Base-by-base conservation (phyloP, 2,113 vertebrate species). In the Chloebia gouldiae region DNA sequence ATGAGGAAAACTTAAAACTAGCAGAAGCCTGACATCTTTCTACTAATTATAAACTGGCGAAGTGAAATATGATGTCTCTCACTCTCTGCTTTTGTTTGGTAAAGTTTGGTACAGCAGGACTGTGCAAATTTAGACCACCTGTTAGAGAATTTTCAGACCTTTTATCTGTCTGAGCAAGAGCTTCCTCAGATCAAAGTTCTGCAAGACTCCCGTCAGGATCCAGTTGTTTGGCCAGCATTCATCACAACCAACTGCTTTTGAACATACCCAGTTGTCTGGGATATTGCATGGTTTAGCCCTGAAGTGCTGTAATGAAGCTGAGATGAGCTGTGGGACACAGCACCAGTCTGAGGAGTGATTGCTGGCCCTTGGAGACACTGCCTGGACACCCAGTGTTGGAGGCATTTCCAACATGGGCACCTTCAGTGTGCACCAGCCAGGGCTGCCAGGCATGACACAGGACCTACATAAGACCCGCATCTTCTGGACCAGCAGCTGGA, bases 211-310 rank as follows among this genome's bases (percentile, higher is more conserved):
- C 31, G 39, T 75, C 51, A 91, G 69, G 69, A 75, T 64, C 60
- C 0, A 1, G 31, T 81, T 86, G n/a, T 75, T 37, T 1, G 1
- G 39, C 24, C 0, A 0, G 30, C 25, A 37, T 75, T 84, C 60
- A n/a, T 60, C 76, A 71, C 0, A 0, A 31, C 20, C 47, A 80
- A 31, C 27, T 56, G 39, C 40, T 77, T 89, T 84, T 84, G 85
- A 44, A 79, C 17, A 24, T 5, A 19, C 5, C 20, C 24, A 19
- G 33, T 35, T 60, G 3, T 44, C 61, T 45, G 66, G 44, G 44
- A 60, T 31, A 64, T 37, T 14, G 33, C 33, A 39, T 0, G 3
- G 16, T 22, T 75, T 45, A 81, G 70, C 24, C 56, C 21, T 66
- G 30, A 56, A 53, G 7, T 33, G 40, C 47, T 86, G 17, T 7